A percentile compares a stretch with the other conserved stretches of the same genome.
These are phyloP conservation scores for Hoplostethus mediterraneus DNA, from an alignment of 2,797 vertebrate species.

Conservation along the genomic window DNA sequence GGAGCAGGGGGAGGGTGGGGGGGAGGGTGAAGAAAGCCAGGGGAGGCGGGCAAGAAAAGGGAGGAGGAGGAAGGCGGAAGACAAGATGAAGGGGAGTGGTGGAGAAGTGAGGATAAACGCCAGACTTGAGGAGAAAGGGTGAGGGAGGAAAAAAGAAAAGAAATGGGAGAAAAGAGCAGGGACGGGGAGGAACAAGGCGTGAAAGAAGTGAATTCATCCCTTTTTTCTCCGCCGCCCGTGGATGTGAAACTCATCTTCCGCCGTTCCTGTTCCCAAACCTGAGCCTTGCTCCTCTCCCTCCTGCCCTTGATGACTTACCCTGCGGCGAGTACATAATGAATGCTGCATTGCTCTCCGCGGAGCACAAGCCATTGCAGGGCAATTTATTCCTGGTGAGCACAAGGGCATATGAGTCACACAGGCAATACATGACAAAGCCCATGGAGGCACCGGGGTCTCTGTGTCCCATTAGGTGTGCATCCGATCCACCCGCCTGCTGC, in stretches of 20 bases:
- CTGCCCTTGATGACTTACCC: slow-evolving; percentile 57
- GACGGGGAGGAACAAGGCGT: neutral
- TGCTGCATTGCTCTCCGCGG: slow-evolving; percentile 52
- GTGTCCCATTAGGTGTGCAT: slow-evolving; percentile 32
- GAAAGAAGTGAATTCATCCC: slow-evolving; percentile 4
- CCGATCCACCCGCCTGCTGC: slow-evolving; percentile 4
- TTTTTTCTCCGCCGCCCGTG: neutral
- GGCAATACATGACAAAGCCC: slow-evolving; percentile 22
- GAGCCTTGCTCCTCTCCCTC: slow-evolving; percentile 16
- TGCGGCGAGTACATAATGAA: slow-evolving; percentile 62
- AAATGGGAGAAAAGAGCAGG: slow-evolving; percentile 9
- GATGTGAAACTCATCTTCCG: slow-evolving; percentile 25
- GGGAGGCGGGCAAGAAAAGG: neutral
- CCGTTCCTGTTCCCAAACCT: slow-evolving; percentile 27
- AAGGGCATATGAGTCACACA: slow-evolving; percentile 58
- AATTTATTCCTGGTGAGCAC: slow-evolving; percentile 62
- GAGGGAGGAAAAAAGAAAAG: neutral
- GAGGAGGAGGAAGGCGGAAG: neutral
- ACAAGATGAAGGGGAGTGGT: slow-evolving; percentile 51
- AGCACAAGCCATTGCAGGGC: slow-evolving; percentile 34
- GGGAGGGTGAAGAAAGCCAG: neutral
- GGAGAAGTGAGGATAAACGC: slow-evolving; percentile 40
- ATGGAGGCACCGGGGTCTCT: slow-evolving; percentile 14
- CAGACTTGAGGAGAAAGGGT: slow-evolving; percentile 15
- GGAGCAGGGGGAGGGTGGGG: slow-evolving; percentile 23